Conservation (phyloP, 2,888 invertebrate genomes). For the Lumbricus terrestris region DNA sequence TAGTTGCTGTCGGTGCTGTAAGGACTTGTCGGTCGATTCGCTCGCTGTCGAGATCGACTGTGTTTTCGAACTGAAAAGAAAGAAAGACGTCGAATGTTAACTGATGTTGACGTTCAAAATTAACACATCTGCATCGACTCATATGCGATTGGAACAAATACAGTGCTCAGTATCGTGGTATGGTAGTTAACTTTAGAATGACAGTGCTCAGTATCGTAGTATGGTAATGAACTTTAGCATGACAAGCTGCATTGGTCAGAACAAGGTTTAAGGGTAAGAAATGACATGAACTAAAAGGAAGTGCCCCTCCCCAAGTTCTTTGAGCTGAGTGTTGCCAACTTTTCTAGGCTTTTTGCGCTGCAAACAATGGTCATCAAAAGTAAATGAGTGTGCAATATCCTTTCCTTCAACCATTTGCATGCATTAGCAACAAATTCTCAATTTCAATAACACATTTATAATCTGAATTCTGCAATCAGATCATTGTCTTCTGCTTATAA, state of each 20-base stretch:
- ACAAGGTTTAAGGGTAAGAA: not conserved
- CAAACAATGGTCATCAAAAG: too few species aligned
- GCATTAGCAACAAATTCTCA: not conserved
- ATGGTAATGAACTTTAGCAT: too few species aligned
- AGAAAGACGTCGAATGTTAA: not conserved
- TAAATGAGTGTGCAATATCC: not conserved
- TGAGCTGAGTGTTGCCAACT: too few species aligned
- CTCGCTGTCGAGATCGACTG: constrained; percentile 31
- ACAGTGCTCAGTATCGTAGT: too few species aligned
- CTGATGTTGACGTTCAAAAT: too few species aligned
- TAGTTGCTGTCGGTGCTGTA: constrained; percentile 60
- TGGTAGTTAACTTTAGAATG: too few species aligned
- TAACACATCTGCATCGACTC: not conserved
- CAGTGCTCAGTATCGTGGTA: not conserved
- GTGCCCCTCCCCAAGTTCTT: not conserved
- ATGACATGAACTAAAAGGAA: not conserved
- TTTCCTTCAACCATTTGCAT: not conserved
- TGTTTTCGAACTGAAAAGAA: constrained; percentile 11
- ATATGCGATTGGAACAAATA: not conserved
- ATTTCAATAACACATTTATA: not conserved
- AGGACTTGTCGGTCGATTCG: constrained; percentile 55
- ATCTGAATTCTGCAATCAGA: not conserved
- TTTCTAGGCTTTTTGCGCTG: too few species aligned
- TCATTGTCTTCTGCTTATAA: not conserved
- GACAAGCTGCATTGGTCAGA: too few species aligned